Evolutionary conservation across 2,888 invertebrate species (phyloP).

Genomic region (Fragum whitleyi): DNA sequence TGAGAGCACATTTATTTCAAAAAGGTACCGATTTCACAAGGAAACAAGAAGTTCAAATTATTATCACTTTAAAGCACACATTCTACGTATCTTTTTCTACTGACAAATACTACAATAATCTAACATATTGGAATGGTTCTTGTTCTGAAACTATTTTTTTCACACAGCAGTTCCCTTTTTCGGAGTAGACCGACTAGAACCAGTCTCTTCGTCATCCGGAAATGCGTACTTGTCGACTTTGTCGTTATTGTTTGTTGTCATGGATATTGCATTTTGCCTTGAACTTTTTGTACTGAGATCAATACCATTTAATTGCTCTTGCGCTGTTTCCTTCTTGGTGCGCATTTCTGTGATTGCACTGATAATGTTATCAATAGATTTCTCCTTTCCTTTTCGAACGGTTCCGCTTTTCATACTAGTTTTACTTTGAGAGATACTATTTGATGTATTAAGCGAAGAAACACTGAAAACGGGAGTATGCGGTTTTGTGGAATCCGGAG

Average conservation of each 20-base stretch:
- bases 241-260: constrained; percentile 8
- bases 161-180: background rate
- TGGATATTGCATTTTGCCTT: constrained; percentile 29
- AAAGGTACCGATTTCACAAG: too few relatives aligned
- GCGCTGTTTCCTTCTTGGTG: constrained; percentile 52
- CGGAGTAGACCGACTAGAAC: constrained; percentile 32
- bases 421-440: constrained; percentile 10
- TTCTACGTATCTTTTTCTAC: too few relatives aligned
- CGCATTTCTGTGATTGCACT: constrained; percentile 58
- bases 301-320: constrained; percentile 63
- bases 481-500: constrained; percentile 49
- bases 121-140: too few relatives aligned
- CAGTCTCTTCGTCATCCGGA: constrained; percentile 70
- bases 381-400: constrained; percentile 54
- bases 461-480: background rate
- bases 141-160: background rate
- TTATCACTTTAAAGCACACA: too few relatives aligned
- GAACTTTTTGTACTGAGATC: constrained; percentile 60
- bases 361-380: constrained; percentile 62
- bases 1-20: too few relatives aligned
- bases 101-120: too few relatives aligned
- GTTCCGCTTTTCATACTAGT: background rate
- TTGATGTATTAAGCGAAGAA: background rate
- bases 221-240: constrained; percentile 67
- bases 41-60: too few relatives aligned